Percentiles rank a stretch among this genome's conserved stretches.
These are phyloP conservation scores for Argya squamiceps DNA, from an alignment of 2,797 vertebrate genomes.

Conservation along the genomic window DNA sequence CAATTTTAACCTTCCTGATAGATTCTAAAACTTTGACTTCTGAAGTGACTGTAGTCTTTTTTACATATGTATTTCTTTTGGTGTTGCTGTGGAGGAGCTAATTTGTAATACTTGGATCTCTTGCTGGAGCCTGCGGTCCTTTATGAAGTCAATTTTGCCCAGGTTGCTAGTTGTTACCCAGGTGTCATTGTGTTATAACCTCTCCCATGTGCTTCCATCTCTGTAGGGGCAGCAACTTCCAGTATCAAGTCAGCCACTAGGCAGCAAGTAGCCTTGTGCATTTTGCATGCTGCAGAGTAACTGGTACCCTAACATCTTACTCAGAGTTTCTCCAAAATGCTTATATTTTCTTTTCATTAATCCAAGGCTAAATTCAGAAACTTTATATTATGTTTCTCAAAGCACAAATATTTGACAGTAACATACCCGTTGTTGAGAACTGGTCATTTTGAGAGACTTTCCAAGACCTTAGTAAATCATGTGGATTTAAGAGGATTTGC, in stretches of 20 bases:
- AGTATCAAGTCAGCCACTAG: not conserved
- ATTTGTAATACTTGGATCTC: not conserved
- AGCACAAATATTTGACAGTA: not conserved
- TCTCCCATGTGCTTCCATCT: not conserved
- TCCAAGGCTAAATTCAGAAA: not conserved
- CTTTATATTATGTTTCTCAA: not conserved
- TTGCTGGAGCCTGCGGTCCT: not conserved
- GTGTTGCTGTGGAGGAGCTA: not conserved
- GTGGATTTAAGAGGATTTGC: slow-evolving; percentile 9
- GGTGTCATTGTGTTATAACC: not conserved
- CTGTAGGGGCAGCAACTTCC: not conserved
- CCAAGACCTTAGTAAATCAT: not conserved
- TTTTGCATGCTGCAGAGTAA: not conserved
- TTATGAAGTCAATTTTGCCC: not conserved
- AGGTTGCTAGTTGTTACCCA: not conserved
- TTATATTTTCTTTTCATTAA: not conserved
- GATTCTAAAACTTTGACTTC: not conserved
- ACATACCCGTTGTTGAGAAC: not conserved
- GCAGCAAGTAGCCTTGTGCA: not conserved
- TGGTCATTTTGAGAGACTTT: not conserved
- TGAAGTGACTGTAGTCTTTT: not conserved
- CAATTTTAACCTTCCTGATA: not conserved
- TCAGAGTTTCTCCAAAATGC: not conserved
- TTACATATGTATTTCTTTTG: not conserved
- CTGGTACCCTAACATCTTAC: not conserved